Conservation (phyloP, 1,140 invertebrate genomes). For the Cepaea nemoralis region DNA sequence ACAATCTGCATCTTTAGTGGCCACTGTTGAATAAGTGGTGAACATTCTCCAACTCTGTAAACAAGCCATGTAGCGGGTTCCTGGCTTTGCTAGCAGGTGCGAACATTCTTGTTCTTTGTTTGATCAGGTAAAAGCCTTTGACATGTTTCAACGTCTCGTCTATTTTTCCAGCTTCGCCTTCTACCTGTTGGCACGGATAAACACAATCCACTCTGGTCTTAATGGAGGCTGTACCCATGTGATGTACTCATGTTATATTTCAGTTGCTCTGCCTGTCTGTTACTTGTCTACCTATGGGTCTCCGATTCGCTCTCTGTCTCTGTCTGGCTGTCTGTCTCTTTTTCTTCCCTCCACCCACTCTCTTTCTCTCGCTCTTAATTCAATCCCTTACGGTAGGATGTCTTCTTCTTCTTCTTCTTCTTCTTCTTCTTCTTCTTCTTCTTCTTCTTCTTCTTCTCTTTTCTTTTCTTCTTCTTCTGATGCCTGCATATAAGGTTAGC, state of each 20-base stretch:
- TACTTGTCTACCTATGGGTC: too few relatives aligned
- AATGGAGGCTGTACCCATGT: background rate
- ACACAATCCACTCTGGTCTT: background rate
- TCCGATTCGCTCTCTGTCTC: too few relatives aligned
- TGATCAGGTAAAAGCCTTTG: background rate
- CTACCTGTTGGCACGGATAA: background rate
- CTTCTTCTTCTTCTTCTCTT: too few relatives aligned
- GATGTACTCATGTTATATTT: background rate
- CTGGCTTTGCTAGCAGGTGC: background rate
- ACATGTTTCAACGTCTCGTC: background rate
- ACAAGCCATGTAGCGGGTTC: background rate
- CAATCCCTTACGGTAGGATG: too few relatives aligned
- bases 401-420: too few relatives aligned
- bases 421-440: too few relatives aligned
- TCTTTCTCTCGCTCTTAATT: background rate
- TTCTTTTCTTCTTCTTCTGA: too few relatives aligned
- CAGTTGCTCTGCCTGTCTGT: too few relatives aligned
- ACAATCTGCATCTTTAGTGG: too few relatives aligned
- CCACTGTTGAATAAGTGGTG: too few relatives aligned
- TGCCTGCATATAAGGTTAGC: too few relatives aligned
- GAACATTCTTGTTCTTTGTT: background rate
- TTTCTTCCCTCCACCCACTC: background rate
- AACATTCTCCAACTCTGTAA: too few relatives aligned
- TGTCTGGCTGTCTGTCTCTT: background rate
- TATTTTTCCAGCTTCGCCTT: background rate